Conservation (phyloP, 2,797 vertebrate species). For the Selene dorsalis region DNA sequence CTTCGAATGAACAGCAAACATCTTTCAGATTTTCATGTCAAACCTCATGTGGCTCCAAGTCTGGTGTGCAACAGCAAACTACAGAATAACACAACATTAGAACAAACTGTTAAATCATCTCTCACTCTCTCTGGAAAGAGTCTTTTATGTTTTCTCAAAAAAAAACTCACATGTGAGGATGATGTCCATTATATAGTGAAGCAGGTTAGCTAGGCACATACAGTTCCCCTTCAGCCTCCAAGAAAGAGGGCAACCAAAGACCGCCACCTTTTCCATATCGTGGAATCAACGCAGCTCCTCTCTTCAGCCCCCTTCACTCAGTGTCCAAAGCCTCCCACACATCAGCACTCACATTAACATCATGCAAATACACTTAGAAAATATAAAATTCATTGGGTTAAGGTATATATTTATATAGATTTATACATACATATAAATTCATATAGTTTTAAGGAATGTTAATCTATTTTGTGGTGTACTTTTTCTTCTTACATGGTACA, state of each 20-base stretch:
- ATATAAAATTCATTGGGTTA: conserved; percentile 84
- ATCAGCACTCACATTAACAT: conserved; percentile 77
- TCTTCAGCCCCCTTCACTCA: conserved; percentile 48
- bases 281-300: conserved; percentile 41
- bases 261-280: conserved; percentile 46
- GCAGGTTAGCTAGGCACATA: conserved; percentile 70
- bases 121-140: conserved; percentile 68
- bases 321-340: conserved; percentile 75
- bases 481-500: conserved; percentile 82
- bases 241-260: conserved; percentile 44
- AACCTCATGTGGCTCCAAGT: conserved; percentile 58
- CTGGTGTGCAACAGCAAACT: conserved; percentile 59
- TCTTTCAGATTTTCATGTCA: conserved; percentile 37
- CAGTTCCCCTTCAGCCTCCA: conserved; percentile 67
- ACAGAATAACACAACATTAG: conserved; percentile 55
- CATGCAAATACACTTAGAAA: conserved; percentile 82
- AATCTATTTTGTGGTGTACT: conserved; percentile 85
- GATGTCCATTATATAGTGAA: conserved; percentile 74
- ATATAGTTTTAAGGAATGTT: conserved; percentile 92
- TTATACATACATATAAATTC: conserved; percentile 86
- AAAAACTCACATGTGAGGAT: conserved; percentile 64
- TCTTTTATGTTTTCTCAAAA: conserved; percentile 65
- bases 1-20: conserved; percentile 19
- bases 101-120: conserved; percentile 65
- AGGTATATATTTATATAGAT: conserved; percentile 87